Percentiles rank a stretch among this genome's conserved stretches.
Conservation (phyloP, 2,797 vertebrate species). For the Syncerus caffer region DNA sequence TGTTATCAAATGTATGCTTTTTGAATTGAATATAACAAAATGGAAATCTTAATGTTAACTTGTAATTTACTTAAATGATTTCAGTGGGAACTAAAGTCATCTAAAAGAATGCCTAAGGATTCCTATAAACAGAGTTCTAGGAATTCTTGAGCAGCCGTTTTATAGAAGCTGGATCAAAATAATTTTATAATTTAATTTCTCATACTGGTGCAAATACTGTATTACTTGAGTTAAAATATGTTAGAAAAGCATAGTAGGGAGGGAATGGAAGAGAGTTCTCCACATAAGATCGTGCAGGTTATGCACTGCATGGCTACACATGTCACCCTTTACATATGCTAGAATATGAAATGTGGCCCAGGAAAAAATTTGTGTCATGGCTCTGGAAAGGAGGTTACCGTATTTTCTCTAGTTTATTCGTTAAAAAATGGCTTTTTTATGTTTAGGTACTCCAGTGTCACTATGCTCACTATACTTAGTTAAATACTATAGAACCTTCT, state of each 20-base stretch:
- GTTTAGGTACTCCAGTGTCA: neutral
- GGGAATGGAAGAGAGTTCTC: neutral
- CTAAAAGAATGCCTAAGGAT: neutral
- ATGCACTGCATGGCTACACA: neutral
- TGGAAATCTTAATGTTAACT: neutral
- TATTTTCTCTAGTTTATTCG: neutral
- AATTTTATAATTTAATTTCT: neutral
- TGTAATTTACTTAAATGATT: neutral
- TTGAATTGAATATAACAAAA: neutral
- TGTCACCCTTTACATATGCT: neutral
- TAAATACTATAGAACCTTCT: neutral
- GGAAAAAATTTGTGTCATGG: neutral
- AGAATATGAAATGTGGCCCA: neutral
- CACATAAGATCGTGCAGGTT: neutral
- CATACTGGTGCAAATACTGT: neutral
- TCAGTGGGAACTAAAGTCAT: neutral
- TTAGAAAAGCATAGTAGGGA: neutral
- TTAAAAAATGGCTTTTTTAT: neutral
- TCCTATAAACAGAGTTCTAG: neutral
- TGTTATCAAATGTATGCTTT: neutral
- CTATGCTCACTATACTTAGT: neutral
- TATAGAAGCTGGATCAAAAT: neutral
- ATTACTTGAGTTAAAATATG: neutral
- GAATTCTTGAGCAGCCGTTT: neutral
- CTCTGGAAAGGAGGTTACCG: accelerated